These are phyloP conservation scores for Falco berigora DNA, from an alignment of 2,797 vertebrate genomes.

Conservation along the genomic window DNA sequence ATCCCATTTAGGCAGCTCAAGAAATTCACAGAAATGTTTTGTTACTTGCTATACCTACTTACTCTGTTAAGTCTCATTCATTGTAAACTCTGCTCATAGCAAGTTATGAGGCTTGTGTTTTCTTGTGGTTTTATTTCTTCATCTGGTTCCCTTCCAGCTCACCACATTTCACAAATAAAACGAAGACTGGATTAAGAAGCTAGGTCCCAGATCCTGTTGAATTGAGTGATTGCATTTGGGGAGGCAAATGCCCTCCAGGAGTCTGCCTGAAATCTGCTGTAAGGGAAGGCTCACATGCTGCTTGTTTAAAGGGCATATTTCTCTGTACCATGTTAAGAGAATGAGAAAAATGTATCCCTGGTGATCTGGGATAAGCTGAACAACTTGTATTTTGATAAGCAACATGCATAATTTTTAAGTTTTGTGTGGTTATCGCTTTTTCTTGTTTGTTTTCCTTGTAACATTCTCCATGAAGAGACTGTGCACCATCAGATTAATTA, in stretches of 20 bases:
- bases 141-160: neutral
- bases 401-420: neutral
- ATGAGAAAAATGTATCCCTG: neutral
- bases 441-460: neutral
- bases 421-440: neutral
- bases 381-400: neutral
- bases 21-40: neutral
- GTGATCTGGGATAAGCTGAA: neutral
- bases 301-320: neutral
- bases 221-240: neutral
- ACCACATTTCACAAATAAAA: neutral
- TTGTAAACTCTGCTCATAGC: neutral
- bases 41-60: neutral
- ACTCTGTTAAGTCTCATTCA: neutral
- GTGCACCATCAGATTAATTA: neutral
- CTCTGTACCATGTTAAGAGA: too few species aligned
- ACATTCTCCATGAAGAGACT: neutral
- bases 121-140: neutral
- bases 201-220: neutral
- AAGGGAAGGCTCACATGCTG: neutral
- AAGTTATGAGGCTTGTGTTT: accelerated
- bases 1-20: neutral
- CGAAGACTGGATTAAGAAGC: neutral
- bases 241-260: neutral
- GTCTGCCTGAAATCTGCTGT: neutral